Evolutionary conservation across 2,113 vertebrate species (phyloP), one percentile per base, ranked within the genome.

Genomic region (Scolopax mira): DNA sequence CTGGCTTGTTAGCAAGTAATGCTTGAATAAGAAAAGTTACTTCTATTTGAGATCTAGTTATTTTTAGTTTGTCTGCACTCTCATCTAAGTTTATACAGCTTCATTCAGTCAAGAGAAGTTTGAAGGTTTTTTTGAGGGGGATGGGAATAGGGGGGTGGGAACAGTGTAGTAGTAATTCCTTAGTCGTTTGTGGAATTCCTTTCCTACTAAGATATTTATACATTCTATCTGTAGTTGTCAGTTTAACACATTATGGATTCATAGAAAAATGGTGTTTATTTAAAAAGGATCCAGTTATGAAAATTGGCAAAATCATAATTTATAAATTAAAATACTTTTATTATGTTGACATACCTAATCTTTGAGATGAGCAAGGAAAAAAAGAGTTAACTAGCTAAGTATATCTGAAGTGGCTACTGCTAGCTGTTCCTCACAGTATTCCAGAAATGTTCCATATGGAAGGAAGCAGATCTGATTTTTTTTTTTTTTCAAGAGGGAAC

Each of bases 381-480:
- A 88, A 93, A 62, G 66, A 91, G 67, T 95, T 94, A 96, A 85
- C 11, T 69, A 85, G 22, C 18, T 88, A 88, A 91, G 72, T 55
- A 62, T 85, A 66, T 85, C 42, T 52, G 35, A 88, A 83, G 64
- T 67, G 71, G 88, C 51, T 95, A 88, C 87, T 91, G 74, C 30
- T 92, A 82, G 57, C 62, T 91, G 31, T 42, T 96, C 67, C 41
- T 87, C n/a, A 49, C 41, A 85, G n/a, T 58, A 82, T 79, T 93
- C 79, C 74, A 95, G 94, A 94, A 89, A 80, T 79, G 58, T 85
- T 96, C 89, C 85, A 93, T 87, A 88, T 78, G 82, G 71, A 89
- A 90, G 71, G 80, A 79, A 85, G 30, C 42, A 91, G 60, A 86
- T 88, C 82, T 93, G 64, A 83, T 73, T 44, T 5, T 0, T 41